A percentile compares a stretch with the other conserved stretches of the same genome.
Conservation (phyloP, 30 jellyfish, hydroid and myxozoan species). For the Aurelia aurita region DNA sequence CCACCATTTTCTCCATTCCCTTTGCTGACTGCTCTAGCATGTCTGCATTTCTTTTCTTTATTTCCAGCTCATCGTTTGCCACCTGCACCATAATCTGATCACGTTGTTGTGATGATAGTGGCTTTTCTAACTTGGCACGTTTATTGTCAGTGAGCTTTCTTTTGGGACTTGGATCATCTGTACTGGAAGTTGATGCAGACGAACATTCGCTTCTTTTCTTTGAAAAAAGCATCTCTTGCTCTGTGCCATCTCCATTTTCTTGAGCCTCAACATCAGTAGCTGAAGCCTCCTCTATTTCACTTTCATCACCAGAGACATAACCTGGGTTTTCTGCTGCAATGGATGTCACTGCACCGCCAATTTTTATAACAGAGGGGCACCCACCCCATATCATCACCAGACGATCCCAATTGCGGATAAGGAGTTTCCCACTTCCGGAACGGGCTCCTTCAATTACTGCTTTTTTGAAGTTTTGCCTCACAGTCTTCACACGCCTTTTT, state of each 20-base stretch:
- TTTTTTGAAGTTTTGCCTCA: conserved; percentile 34
- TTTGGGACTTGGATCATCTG: conserved; percentile 1
- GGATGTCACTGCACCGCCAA: conserved; percentile 27
- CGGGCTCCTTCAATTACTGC: conserved; percentile 65
- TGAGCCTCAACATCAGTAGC: conserved; percentile 14
- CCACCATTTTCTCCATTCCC: conserved; percentile 41
- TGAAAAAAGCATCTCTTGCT: conserved; percentile 1
- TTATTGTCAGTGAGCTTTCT: conserved; percentile 23
- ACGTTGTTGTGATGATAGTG: conserved; percentile 54
- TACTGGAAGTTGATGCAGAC: conserved; percentile 9
- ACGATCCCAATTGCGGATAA: conserved; percentile 44
- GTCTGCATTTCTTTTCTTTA: conserved; percentile 38
- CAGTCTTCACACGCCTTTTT: neutral
- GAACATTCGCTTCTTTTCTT: conserved; percentile 1
- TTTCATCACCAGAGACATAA: neutral
- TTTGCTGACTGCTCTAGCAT: conserved; percentile 26
- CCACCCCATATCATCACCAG: conserved; percentile 52
- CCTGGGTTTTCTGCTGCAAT: neutral
- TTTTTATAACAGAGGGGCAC: conserved; percentile 46
- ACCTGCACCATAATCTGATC: conserved; percentile 43
- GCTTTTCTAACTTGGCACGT: conserved; percentile 47
- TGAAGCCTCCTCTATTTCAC: conserved; percentile 6
- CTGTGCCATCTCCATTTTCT: neutral
- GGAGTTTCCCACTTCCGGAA: conserved; percentile 46
- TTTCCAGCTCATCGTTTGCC: conserved; percentile 54